Evolutionary conservation across 2,797 vertebrate genomes (phyloP), one percentile per base, ranked within the genome.

Genomic region (Taenioides sp.): DNA sequence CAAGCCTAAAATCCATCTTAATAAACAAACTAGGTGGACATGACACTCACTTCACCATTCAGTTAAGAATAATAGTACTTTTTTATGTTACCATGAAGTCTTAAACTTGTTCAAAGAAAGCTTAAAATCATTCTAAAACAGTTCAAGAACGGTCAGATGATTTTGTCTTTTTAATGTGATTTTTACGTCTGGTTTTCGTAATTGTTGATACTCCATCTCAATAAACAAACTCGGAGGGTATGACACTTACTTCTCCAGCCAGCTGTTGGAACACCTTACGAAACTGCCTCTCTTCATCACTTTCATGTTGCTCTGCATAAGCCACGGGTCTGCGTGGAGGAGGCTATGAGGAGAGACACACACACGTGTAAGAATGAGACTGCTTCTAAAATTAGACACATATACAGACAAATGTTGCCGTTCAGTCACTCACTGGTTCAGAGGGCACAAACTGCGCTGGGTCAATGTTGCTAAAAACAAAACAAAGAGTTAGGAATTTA

Each of bases 261-360:
- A 99, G 94, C 49, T 97, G 96, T 72, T 92, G 85, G 73, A 99
- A 99, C 49, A 98, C 95, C 27, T 72, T 91, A 31, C 95, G 95
- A 66, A 99, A 97, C 20, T 94, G 94, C 63, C 88, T 89, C 40
- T 97, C 92, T 71, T 99, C 98, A 0, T 95, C 95, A 0, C 72
- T 96, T 78, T 99, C 97, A 0, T 92, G 84, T 52, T 95, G 91
- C 82, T 97, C 96, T 70, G 95, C 93, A 0, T 93, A 94, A 0
- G 85, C 90, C 22, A 90, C 73, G 2, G 95, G 95, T 67, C 80
- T 91, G 67, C 83, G 95, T n/a, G 92, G 88, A 1, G 95, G 93
- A 31, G 96, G 95, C 91, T 92, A 73, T 2, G 61, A 49, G 70
- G 10, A 27, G 25, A 78, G 37, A 2, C 61, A 65, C 20, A 72